Conservation (phyloP, 2,888 invertebrate genomes). For the Phlogophora meticulosa region DNA sequence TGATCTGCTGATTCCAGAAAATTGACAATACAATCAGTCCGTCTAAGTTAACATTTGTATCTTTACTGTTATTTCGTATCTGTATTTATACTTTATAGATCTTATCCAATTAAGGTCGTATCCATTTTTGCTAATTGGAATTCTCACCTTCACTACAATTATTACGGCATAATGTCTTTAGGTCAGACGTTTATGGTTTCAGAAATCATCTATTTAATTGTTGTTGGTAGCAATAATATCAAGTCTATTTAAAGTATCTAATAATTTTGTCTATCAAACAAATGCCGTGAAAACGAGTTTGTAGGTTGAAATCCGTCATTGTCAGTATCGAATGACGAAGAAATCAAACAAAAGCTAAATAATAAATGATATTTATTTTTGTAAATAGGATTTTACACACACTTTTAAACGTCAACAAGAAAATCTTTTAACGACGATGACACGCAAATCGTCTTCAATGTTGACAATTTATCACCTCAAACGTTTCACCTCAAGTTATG, state of each 20-base stretch:
- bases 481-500: constrained; percentile 25
- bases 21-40: no score
- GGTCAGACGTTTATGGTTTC: constrained; percentile 25
- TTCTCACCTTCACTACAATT: constrained; percentile 49
- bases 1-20: not conserved
- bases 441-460: constrained; percentile 17
- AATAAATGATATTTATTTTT: no score
- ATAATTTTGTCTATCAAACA: not conserved
- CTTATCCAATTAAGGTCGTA: constrained; percentile 37
- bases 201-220: constrained; percentile 33
- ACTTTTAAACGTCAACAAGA: no score
- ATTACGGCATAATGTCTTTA: constrained; percentile 33
- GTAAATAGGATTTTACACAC: no score
- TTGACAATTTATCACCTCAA: constrained; percentile 35
- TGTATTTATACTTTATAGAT: not conserved
- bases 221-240: constrained; percentile 19
- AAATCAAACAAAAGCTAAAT: no score
- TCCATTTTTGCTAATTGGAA: constrained; percentile 25
- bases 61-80: not conserved
- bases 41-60: not conserved
- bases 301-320: no score
- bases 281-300: no score
- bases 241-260: not conserved
- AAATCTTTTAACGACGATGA: no score
- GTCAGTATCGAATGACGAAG: no score